A percentile compares a stretch with the other conserved stretches of the same genome.
phyloP scores from a whole-genome alignment of 2,113 vertebrate species.

The human (Homo sapiens) region DNA sequence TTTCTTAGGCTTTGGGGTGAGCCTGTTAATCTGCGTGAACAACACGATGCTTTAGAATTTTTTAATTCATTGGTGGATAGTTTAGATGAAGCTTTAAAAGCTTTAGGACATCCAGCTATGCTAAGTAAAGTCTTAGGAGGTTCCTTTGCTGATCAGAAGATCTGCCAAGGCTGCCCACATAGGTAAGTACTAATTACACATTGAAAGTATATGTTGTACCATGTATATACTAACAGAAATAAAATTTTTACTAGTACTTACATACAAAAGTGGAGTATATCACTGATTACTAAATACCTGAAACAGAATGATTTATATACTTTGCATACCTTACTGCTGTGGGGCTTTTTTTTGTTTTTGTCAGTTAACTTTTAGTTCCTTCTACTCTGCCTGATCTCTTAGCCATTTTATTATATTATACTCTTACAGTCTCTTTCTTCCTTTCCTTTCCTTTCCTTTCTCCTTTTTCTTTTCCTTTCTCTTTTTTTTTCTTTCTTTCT shows the following conservation, averaged over 20 bases:
- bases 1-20: conserved; percentile 97
- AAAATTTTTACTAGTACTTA: conserved; percentile 20
- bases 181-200: conserved; percentile 84
- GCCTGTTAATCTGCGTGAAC: conserved; percentile 97
- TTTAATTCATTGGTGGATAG: conserved; percentile 99
- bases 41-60: conserved; percentile 99
- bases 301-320: neutral
- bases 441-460: too few relatives aligned
- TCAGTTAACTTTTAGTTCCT: neutral
- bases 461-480: too few relatives aligned
- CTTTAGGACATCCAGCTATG: conserved; percentile 98
- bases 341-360: neutral
- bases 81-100: conserved; percentile 99
- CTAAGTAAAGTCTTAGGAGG: conserved; percentile 98
- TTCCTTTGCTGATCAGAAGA: conserved; percentile 99
- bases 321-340: neutral
- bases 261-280: neutral
- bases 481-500: too few relatives aligned
- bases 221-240: conserved; percentile 23
- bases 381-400: neutral
- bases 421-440: neutral
- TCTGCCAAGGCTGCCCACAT: conserved; percentile 99
- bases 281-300: neutral
- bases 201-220: neutral
- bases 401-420: conserved; percentile 15